Percentiles rank a stretch among this genome's conserved stretches.
Conservation (phyloP, 2,113 vertebrate species). For the Gymnarchus niloticus region DNA sequence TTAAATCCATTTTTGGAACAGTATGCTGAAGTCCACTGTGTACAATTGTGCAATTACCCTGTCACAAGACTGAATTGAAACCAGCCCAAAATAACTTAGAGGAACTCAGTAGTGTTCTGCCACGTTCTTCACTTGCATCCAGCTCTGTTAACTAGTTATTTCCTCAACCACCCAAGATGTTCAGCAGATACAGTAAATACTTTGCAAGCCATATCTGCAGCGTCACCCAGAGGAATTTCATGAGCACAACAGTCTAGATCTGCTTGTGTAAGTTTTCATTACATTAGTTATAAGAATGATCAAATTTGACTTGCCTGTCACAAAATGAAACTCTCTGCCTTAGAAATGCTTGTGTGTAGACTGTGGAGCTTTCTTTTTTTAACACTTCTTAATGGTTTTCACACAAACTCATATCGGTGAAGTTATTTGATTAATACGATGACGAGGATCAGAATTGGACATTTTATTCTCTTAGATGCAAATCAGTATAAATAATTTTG, state of each 20-base stretch:
- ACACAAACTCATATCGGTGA: neutral
- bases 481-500: conserved; percentile 10
- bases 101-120: neutral
- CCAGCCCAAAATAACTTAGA: neutral
- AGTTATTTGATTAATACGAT: neutral
- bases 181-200: neutral
- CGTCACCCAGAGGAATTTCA: neutral
- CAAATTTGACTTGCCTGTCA: no score
- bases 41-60: conserved; percentile 12
- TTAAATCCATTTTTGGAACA: neutral
- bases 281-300: no score
- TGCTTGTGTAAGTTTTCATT: neutral
- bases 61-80: conserved; percentile 14
- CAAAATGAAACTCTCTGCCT: neutral
- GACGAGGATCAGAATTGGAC: neutral
- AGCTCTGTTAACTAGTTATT: neutral
- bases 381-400: neutral
- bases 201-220: neutral
- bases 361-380: neutral
- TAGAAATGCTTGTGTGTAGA: neutral
- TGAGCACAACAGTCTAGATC: neutral
- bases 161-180: neutral
- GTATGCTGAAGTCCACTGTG: neutral
- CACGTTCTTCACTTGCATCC: neutral
- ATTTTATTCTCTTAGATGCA: neutral